These are phyloP conservation scores for Bombus confusus DNA, from an alignment of 1,140 invertebrate genomes.

Conservation along the genomic window DNA sequence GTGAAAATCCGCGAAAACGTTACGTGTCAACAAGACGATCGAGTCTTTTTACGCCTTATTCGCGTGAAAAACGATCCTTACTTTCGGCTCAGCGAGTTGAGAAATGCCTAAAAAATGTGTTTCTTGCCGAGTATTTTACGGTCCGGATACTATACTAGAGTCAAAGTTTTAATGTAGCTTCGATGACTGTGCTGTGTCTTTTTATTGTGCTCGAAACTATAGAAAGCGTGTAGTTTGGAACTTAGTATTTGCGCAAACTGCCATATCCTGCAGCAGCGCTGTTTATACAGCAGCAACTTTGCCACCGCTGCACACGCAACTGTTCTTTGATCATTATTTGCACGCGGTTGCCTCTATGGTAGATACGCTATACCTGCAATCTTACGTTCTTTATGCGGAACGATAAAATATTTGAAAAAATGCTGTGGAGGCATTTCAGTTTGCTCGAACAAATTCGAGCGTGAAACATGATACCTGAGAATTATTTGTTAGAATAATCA, in stretches of 20 bases:
- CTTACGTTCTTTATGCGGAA: background rate
- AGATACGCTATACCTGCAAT: background rate
- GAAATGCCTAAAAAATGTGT: too few relatives aligned
- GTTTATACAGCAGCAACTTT: background rate
- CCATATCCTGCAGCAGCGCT: background rate
- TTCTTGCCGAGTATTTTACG: too few relatives aligned
- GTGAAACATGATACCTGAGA: background rate
- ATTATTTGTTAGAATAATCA: background rate
- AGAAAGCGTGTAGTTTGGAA: background rate
- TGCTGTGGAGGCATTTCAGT: background rate
- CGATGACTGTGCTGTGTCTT: background rate
- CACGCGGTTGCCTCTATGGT: background rate
- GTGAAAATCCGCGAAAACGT: too few relatives aligned
- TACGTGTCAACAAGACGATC: too few relatives aligned
- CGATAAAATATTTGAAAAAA: conserved; percentile 8
- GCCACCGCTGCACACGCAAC: conserved; percentile 15
- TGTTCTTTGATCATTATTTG: conserved; percentile 24
- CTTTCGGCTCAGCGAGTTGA: too few relatives aligned
- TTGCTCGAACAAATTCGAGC: background rate
- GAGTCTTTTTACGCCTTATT: too few relatives aligned
- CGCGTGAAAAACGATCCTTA: too few relatives aligned
- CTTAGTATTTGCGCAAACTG: background rate
- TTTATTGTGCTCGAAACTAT: background rate
- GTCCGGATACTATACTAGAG: too few relatives aligned
- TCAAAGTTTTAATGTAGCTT: background rate